phyloP scores from a whole-genome alignment of 35 echinoderm and acorn worm genomes.

The Lytechinus variegatus region DNA sequence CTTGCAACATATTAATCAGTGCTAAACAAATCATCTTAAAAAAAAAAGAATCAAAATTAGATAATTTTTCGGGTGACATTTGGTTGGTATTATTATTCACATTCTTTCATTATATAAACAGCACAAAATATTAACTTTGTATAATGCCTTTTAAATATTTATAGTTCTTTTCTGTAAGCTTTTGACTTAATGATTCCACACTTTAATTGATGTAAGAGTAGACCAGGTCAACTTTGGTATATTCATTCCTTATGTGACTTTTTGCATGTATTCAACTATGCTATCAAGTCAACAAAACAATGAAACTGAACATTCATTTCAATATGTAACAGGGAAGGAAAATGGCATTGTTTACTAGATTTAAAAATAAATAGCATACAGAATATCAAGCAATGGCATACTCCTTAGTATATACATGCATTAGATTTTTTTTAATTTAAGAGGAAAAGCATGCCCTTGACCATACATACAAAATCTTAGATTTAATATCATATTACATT shows the following conservation, averaged over 20 bases:
- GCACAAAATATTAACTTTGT: background rate
- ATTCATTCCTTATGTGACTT: background rate
- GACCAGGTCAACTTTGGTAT: background rate
- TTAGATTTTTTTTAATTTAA: background rate
- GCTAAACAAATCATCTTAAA: slow-evolving; percentile 38
- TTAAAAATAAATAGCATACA: background rate
- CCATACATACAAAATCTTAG: too few species aligned
- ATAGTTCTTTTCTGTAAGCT: background rate
- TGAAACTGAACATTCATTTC: background rate
- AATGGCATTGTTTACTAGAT: background rate
- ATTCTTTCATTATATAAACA: background rate
- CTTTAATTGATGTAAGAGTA: background rate
- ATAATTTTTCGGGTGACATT: background rate
- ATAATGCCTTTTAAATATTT: background rate
- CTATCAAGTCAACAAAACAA: background rate
- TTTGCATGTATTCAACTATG: background rate
- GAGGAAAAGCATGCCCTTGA: background rate
- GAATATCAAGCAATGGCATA: background rate
- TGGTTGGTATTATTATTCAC: background rate
- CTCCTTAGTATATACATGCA: background rate
- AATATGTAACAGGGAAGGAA: background rate
- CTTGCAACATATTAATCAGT: slow-evolving; percentile 53
- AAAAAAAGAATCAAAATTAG: background rate
- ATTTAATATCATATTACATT: too few species aligned
- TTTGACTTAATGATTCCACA: background rate